Base-by-base conservation (phyloP, 2,888 invertebrate species). In the Diploptera punctata region DNA sequence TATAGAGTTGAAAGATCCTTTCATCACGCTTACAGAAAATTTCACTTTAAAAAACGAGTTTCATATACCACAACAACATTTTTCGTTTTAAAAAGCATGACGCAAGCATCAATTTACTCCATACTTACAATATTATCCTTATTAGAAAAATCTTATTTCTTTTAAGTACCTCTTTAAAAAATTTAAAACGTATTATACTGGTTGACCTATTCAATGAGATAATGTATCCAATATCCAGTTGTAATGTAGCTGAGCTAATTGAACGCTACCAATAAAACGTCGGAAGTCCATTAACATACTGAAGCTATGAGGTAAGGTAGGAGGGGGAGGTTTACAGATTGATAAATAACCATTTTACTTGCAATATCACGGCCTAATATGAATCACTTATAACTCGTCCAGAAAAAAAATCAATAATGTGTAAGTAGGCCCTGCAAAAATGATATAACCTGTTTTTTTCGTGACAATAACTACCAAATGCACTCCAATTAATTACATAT, bases 201-300 rank as follows among this genome's bases (percentile, higher is more conserved):
- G 57, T 31, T 57, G 57, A 57, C 16, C 10, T 57, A 18, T n/a
- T n/a, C n/a, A n/a, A n/a, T n/a, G 3, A 29, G 57, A 31, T 33
- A 33, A 33, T n/a, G 31, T n/a, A n/a, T 5, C 26, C 26, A 54
- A 24, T 54, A 54, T 19, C 9, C 18, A 19, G 24, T 1, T 24
- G 54, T 26, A 19, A 54, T 33, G 16, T 54, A 1, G 16, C 24
- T 21, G n/a, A 24, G 26, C 29, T 65, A 65, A 65, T 65, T 65
- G 65, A 47, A 18, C 26, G 62, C 43, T 24, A 29, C 31, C 4
- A 62, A 62, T n/a, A n/a, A 18, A 7, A 18, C 47, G 47, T 65
- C 29, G 29, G 65, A 65, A 65, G 47, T 65, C 65, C 65, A 65
- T 65, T 65, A 65, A 47, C 47, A 65, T 65, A 26, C 65, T 43